phyloP scores from a whole-genome alignment of 2,113 vertebrate species.

The Gadus chalcogrammus region DNA sequence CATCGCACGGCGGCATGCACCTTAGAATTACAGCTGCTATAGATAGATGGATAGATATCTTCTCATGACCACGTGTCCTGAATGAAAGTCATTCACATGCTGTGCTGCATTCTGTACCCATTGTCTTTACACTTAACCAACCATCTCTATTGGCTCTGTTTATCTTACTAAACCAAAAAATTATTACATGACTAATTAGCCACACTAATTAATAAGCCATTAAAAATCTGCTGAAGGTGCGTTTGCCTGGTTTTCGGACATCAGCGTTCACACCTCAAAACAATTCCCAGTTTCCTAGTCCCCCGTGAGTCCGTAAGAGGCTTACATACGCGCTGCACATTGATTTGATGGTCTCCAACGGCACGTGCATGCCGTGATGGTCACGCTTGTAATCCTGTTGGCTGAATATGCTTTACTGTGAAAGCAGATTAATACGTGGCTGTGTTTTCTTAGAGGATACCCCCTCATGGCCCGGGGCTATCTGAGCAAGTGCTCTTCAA shows the following conservation, averaged over 20 bases:
- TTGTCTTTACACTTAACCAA: background rate
- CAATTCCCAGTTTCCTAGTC: slow-evolving; percentile 46
- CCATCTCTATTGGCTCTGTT: slow-evolving; percentile 11
- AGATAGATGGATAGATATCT: no score
- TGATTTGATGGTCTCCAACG: slow-evolving; percentile 65
- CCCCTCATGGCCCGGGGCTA: slow-evolving; percentile 47
- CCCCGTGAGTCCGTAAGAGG: slow-evolving; percentile 60
- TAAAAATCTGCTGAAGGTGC: slow-evolving; percentile 42
- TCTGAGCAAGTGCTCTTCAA: slow-evolving; percentile 47
- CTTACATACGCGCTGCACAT: slow-evolving; percentile 58
- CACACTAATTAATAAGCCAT: slow-evolving; percentile 41
- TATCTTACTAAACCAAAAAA: slow-evolving; percentile 41
- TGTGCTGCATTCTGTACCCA: background rate
- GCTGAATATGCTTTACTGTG: slow-evolving; percentile 69
- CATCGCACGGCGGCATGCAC: slow-evolving; percentile 33
- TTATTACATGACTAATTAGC: slow-evolving; percentile 41
- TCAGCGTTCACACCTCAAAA: slow-evolving; percentile 45
- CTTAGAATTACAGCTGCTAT: slow-evolving; percentile 13
- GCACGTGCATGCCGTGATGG: slow-evolving; percentile 60
- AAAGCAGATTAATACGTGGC: slow-evolving; percentile 69
- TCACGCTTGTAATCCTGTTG: slow-evolving; percentile 74
- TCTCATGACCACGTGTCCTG: no score
- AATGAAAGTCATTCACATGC: background rate
- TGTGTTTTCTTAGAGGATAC: slow-evolving; percentile 65
- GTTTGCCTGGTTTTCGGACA: slow-evolving; percentile 30